Percentiles rank a stretch among this genome's conserved stretches.
phyloP scores from a whole-genome alignment of 2,888 invertebrate genomes.

The Auanema sp. region DNA sequence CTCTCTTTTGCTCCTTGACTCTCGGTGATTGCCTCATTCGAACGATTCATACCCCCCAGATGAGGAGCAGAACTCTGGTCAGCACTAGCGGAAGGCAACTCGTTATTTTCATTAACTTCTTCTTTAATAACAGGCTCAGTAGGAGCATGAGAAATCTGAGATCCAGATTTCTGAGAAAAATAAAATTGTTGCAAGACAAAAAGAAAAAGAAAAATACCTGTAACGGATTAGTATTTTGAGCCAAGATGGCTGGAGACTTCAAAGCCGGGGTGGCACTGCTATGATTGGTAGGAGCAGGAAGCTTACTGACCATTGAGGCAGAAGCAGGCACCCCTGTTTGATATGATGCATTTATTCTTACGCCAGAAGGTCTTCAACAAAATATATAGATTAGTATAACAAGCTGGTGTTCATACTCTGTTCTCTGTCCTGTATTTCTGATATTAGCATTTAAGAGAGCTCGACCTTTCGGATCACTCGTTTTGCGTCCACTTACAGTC shows the following conservation, averaged over 20 bases:
- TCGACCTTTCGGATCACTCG: constrained; percentile 39
- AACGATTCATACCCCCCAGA: not conserved
- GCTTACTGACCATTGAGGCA: constrained; percentile 15
- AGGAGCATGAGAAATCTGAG: constrained; percentile 61
- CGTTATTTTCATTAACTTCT: constrained; percentile 58
- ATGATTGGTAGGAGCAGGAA: constrained; percentile 9
- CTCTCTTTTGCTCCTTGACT: too few species aligned
- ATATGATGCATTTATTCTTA: not conserved
- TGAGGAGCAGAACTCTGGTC: constrained; percentile 17
- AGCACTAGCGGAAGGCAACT: constrained; percentile 24
- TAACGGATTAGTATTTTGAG: constrained; percentile 1
- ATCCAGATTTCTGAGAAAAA: constrained; percentile 46
- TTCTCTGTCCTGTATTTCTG: constrained; percentile 3
- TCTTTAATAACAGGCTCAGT: constrained; percentile 61
- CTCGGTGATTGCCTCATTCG: too few species aligned
- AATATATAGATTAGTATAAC: too few species aligned
- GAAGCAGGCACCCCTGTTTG: constrained; percentile 16
- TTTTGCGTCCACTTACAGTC: constrained; percentile 29
- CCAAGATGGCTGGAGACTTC: constrained; percentile 14
- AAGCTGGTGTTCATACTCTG: constrained; percentile 8
- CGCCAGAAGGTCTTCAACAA: not conserved
- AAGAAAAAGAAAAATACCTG: not conserved
- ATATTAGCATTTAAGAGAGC: constrained; percentile 31
- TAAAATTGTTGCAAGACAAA: not conserved
- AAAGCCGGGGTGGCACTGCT: constrained; percentile 1